phyloP scores from a whole-genome alignment of 2,113 vertebrate genomes.

The Gobiocypris rarus region DNA sequence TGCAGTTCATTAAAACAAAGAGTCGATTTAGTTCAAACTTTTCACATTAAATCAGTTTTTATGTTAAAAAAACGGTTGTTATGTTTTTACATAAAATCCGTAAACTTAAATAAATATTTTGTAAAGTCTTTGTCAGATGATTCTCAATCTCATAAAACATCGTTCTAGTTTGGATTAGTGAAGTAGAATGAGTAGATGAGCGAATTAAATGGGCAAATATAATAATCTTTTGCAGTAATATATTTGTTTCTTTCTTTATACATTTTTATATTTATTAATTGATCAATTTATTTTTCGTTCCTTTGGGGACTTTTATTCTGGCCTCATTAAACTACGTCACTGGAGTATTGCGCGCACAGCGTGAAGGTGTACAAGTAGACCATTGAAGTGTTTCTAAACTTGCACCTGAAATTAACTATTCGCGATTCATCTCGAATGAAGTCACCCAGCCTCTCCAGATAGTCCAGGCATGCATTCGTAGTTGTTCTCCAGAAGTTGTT shows the following conservation, averaged over 20 bases:
- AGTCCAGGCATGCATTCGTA: not conserved
- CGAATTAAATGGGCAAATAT: not conserved
- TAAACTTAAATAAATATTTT: not conserved
- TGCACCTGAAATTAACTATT: not conserved
- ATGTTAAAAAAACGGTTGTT: no score
- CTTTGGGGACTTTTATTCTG: slow-evolving; percentile 34
- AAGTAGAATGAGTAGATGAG: not conserved
- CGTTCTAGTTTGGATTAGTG: not conserved
- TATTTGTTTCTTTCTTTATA: not conserved
- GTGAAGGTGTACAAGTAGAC: slow-evolving; percentile 13
- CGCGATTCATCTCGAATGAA: not conserved
- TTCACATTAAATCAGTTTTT: not conserved
- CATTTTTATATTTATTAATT: not conserved
- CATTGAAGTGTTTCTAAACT: not conserved
- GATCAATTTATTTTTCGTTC: not conserved
- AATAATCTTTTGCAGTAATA: not conserved
- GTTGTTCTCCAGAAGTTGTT: not conserved
- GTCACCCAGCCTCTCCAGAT: not conserved
- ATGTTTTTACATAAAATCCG: not conserved
- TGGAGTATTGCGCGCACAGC: not conserved
- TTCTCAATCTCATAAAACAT: not conserved
- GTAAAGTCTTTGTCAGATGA: not conserved
- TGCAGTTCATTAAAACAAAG: not conserved
- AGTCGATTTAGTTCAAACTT: not conserved
- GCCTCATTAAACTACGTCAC: not conserved